Base-by-base conservation (phyloP, 2,888 invertebrate species). In the Eretmocerus hayati region DNA sequence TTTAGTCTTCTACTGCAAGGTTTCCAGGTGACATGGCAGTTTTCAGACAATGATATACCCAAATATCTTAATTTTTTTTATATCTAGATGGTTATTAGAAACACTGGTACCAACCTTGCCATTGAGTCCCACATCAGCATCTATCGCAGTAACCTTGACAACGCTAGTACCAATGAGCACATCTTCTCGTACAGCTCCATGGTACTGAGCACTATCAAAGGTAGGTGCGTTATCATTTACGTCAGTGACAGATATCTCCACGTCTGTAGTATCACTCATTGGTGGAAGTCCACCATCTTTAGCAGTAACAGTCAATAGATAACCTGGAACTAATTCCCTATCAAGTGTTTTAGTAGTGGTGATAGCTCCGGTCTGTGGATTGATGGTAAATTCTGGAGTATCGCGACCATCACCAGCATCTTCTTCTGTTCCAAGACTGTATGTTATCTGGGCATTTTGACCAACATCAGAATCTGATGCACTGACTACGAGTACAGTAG, bases 381-480 rank as follows among this genome's bases (percentile, higher is more conserved):
- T 92, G 56, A 99, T 94, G 8, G 84, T 76, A 68, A 97, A 99
- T 57, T 79, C 78, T 1, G 75, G 69, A 4, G 81, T 55, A 1
- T 65, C 58, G 11, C 62, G 81, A 58, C 81, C 81, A 13, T 81
- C 81, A 8, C 77, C 75, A 37, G 79, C 80, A 0, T 81, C 82
- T 4, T 78, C 76, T 38, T 80, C 81, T 0, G 80, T 80, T 40
- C 81, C 83, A 21, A 90, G 74, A 16, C 83, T 83, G 68, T 90
- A 90, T 0, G 87, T 85, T 38, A 90, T 85, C 69, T 88, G 87
- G 0, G 95, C 95, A 74, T 97, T 97, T 39, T 92, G 81, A 0
- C 95, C 96, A 2, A 93, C 91, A 73, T 97, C 97, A 50, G 87
- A 88, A 68, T 97, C 97, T 0, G 86, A 85, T 0, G 97, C 95